Base-by-base conservation (phyloP, 2,888 invertebrate genomes). In the Yponomeuta cagnagella region DNA sequence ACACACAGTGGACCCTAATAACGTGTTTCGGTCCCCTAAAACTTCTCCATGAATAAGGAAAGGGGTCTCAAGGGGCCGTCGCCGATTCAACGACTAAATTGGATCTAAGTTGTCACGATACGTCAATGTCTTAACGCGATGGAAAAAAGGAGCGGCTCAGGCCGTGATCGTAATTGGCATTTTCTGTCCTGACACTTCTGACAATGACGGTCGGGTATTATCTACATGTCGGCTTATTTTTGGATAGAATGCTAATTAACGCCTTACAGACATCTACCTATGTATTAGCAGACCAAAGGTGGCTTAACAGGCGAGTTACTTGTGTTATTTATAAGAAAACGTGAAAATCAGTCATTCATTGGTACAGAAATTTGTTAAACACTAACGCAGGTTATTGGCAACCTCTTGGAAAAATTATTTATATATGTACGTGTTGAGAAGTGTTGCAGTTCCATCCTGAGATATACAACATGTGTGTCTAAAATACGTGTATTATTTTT, bases 21-120 rank as follows among this genome's bases (percentile, higher is more conserved):
- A 58, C 77, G 76, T 76, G 74, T 79, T 80, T 77, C 76, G 72
- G 75, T 75, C 76, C 70, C 70, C 84, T 84, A 82, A 85, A 86
- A 86, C 85, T 85, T 80, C 83, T 84, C 80, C 82, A 81, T 86
- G 86, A 86, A 87, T 87, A 87, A 85, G 83, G 81, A 83, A 79
- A 80, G 75, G 79, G 78, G 75, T 84, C 87, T 83, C 86, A 52
- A 52, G 87, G 86, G 88, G 85, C 81, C 81, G 82, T 85, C 86
- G 84, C 83, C 80, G 84, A 85, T 85, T 87, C 83, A 81, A 81
- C 76, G 80, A 76, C 84, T 83, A 88, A 88, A 89, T 88, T 89
- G 87, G 85, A 87, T 88, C 82, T 78, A 82, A 81, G 82, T 82
- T 86, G 83, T 80, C 78, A 75, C 80, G 79, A 84, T 86, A 83